Evolutionary conservation across 1,140 invertebrate genomes (phyloP), one percentile per base, ranked within the genome.

Genomic region (Phenacoccus solenopsis): DNA sequence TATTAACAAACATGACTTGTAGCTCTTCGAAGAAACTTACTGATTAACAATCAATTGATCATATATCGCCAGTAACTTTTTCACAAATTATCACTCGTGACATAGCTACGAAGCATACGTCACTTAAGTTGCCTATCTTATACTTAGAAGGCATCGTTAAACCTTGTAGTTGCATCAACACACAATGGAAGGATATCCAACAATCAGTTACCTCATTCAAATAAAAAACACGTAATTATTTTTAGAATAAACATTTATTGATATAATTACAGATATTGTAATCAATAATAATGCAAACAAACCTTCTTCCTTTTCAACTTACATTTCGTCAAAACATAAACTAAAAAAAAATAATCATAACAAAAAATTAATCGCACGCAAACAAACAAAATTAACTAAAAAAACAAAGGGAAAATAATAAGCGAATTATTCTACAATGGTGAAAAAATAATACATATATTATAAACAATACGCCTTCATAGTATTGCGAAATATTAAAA

Each of bases 331-430:
- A 49, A 49, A 49, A 49, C 38, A 27, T 64, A 64, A 64, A 64
- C 59, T 64, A 64, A 64, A 25, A 64, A 64, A 64, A 64, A 64
- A 64, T 25, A 64, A 64, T 64, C 25, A 49, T 49, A 64, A 64
- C 59, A 64, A 64, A 64, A 64, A 64, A 64, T 64, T 27, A 64
- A 64, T 64, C 59, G 59, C 59, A 64, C 59, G 59, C 59, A 64
- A 64, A 64, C 59, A 64, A 64, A 64, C 59, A 64, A 64, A 64
- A 64, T 64, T 64, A 64, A 64, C 59, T 64, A 64, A 64, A 64
- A 64, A 64, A 27, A 64, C 21, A 27, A 64, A 27, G 25, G 25
- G 59, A 64, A 64, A 59, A 59, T 10, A 64, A 64, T 25, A 64
- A 64, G 59, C 59, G 59, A 64, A 64, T 64, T 64, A 64, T 27